Evolutionary conservation across 2,888 invertebrate genomes (phyloP).

Genomic region (Netelia virgata): DNA sequence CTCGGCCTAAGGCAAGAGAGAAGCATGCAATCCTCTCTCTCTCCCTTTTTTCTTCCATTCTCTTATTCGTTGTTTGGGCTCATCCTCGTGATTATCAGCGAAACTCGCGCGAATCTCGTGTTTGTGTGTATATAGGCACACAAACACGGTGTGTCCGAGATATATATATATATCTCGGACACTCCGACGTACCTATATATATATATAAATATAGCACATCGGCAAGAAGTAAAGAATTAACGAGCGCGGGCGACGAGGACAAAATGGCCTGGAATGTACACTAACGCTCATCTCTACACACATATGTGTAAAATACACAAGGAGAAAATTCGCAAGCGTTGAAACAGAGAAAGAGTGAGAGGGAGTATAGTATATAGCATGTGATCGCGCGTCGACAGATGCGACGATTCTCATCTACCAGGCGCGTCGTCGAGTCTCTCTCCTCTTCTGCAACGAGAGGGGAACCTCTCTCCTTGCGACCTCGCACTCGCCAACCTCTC

Average conservation of each 20-base stretch:
- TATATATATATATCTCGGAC: too few relatives aligned
- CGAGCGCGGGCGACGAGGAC: constrained; percentile 64
- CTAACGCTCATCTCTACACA: not conserved
- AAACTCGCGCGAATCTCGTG: constrained; percentile 25
- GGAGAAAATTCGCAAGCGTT: constrained; percentile 58
- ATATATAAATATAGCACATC: not conserved
- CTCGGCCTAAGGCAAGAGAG: constrained; percentile 36
- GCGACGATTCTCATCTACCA: constrained; percentile 72
- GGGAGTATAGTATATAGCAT: constrained; percentile 71
- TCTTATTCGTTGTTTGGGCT: constrained; percentile 23
- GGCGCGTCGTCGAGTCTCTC: constrained; percentile 62
- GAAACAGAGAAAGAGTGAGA: constrained; percentile 29
- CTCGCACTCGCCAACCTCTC: constrained; percentile 3
- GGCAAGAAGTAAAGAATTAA: constrained; percentile 64
- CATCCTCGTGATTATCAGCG: constrained; percentile 62
- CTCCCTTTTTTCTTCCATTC: constrained; percentile 5
- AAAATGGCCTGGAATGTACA: constrained; percentile 25
- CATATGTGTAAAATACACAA: constrained; percentile 19
- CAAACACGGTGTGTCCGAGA: too few relatives aligned
- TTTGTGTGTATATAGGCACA: not conserved
- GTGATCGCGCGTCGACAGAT: constrained; percentile 76
- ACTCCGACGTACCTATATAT: not conserved
- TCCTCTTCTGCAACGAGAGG: constrained; percentile 6
- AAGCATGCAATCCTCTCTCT: constrained; percentile 22
- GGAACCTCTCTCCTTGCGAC: constrained; percentile 24